Evolutionary conservation across 2,797 vertebrate species (phyloP).

Genomic region (Sarcophilus harrisii): DNA sequence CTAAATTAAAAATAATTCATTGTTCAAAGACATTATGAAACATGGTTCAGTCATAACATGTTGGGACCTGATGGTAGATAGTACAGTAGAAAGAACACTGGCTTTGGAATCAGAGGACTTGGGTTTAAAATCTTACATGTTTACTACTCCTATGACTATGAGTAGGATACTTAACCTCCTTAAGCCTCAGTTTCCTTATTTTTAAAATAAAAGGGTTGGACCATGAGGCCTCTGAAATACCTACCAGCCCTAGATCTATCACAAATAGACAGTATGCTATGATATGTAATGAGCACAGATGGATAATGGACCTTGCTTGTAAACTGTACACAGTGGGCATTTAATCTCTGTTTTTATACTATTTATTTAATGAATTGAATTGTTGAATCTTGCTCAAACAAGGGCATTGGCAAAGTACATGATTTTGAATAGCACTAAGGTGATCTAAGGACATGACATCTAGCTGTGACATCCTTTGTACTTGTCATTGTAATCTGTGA

Average conservation of each 20-base stretch:
- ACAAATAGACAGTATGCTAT: not conserved
- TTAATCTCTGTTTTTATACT: not conserved
- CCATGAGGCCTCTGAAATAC: not conserved
- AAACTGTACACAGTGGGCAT: not conserved
- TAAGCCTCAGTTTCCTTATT: not conserved
- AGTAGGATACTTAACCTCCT: not conserved
- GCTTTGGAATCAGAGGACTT: not conserved
- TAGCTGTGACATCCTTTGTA: slow-evolving; percentile 25
- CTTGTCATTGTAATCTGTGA: not conserved
- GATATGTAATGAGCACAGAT: not conserved
- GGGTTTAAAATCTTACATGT: not conserved
- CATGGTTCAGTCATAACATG: not conserved
- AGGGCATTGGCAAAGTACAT: not conserved
- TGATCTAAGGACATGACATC: slow-evolving; percentile 13
- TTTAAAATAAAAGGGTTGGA: not conserved
- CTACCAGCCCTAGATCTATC: no score
- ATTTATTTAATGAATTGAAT: not conserved
- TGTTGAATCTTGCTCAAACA: slow-evolving; percentile 9
- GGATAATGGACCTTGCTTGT: not conserved
- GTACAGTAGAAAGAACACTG: not conserved
- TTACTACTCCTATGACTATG: not conserved
- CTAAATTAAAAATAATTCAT: not conserved
- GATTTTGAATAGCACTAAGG: not conserved
- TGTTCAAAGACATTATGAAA: not conserved
- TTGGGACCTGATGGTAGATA: not conserved